A percentile compares a stretch with the other conserved stretches of the same genome.
phyloP scores from a whole-genome alignment of 2,113 vertebrate genomes.

The Turdus rufiventris region DNA sequence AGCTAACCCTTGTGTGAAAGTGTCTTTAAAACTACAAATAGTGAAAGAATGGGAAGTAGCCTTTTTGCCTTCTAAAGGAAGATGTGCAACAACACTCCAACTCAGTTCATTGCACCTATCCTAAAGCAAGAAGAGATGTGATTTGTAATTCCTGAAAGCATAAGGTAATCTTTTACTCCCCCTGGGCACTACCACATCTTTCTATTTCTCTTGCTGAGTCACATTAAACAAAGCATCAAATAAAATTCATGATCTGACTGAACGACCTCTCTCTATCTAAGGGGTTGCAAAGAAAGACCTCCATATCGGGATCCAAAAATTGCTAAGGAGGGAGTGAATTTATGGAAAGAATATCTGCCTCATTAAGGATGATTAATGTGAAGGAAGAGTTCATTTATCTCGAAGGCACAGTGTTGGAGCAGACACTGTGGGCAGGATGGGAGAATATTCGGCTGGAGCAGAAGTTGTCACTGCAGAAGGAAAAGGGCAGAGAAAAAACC shows the following conservation, averaged over 20 bases:
- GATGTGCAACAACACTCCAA: not conserved
- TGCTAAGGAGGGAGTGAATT: not conserved
- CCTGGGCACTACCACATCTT: not conserved
- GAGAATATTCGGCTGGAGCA: not conserved
- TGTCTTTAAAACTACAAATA: not conserved
- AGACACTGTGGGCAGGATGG: not conserved
- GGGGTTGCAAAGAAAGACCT: not conserved
- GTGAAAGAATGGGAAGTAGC: not conserved
- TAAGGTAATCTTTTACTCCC: not conserved
- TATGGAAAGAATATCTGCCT: not conserved
- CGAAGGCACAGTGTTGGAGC: not conserved
- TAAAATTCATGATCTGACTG: not conserved
- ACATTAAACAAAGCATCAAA: not conserved
- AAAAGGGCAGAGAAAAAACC: not conserved
- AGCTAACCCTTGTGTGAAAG: not conserved
- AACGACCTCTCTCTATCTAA: not conserved
- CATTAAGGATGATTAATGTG: conserved; percentile 17
- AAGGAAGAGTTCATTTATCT: not conserved
- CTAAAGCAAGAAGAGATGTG: not conserved
- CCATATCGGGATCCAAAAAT: not conserved
- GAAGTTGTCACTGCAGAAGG: not conserved
- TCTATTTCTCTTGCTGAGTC: not conserved
- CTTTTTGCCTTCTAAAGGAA: not conserved
- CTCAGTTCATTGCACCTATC: not conserved
- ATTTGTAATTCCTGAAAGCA: not conserved